A percentile compares a stretch with the other conserved stretches of the same genome.
Evolutionary conservation across 1,140 invertebrate species (phyloP).

Genomic region (Drepana arcuata): DNA sequence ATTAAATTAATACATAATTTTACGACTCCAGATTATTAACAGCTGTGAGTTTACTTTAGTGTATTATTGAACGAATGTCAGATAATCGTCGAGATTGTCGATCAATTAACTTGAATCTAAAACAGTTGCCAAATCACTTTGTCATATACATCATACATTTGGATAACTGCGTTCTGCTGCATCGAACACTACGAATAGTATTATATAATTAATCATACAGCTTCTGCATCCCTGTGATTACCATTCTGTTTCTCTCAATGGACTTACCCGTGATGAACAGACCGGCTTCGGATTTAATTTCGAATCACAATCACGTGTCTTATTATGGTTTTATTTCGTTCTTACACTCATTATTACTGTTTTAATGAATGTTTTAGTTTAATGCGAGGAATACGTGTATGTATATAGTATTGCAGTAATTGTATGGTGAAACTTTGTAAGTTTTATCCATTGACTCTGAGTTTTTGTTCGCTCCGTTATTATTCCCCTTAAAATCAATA

Average conservation of each 20-base stretch:
- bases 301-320: conserved; percentile 20
- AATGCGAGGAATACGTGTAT: conserved; percentile 6
- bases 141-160: too few species aligned
- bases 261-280: conserved; percentile 17
- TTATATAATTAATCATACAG: conserved; percentile 30
- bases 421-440: not conserved
- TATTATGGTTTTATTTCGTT: conserved; percentile 20
- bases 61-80: too few species aligned
- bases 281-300: conserved; percentile 27
- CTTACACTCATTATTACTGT: conserved; percentile 20
- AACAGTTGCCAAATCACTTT: too few species aligned
- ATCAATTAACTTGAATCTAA: too few species aligned
- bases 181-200: too few species aligned
- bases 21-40: too few species aligned
- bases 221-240: conserved; percentile 29
- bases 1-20: too few species aligned
- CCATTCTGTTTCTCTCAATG: conserved; percentile 29
- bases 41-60: too few species aligned
- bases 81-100: too few species aligned
- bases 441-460: not conserved
- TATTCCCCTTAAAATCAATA: not conserved
- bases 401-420: not conserved
- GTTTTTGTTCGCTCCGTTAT: not conserved
- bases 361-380: conserved; percentile 23
- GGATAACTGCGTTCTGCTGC: too few species aligned